A percentile compares a stretch with the other conserved stretches of the same genome.
Evolutionary conservation across 2,113 vertebrate genomes (phyloP).

Genomic region (Plotosus lineatus): DNA sequence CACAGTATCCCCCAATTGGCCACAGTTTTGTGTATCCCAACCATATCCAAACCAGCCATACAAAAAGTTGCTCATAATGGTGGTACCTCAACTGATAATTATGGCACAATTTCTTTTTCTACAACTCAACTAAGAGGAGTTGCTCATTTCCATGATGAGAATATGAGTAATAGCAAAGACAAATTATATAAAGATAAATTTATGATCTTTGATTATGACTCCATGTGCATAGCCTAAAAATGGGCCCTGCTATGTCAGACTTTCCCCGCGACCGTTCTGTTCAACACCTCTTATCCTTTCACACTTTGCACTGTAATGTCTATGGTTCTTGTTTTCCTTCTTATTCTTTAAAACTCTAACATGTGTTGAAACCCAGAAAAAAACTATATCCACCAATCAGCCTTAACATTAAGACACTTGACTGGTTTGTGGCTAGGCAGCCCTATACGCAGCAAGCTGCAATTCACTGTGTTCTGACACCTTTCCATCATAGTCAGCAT

Average conservation of each 20-base stretch:
- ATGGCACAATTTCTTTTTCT: background rate
- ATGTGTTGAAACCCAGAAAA: background rate
- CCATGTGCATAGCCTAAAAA: background rate
- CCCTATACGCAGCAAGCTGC: no score
- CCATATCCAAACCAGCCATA: background rate
- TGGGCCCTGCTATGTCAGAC: background rate
- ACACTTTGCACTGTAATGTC: background rate
- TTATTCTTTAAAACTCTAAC: background rate
- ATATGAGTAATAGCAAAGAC: no score
- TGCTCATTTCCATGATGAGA: background rate
- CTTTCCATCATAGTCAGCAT: no score
- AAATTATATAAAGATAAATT: background rate
- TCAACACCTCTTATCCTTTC: background rate
- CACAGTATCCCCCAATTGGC: background rate
- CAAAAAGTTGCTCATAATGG: background rate
- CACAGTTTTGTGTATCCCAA: background rate
- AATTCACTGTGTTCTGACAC: no score
- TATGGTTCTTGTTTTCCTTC: background rate
- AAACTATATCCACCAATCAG: no score
- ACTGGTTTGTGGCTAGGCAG: no score
- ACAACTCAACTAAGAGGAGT: background rate
- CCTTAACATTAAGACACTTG: no score
- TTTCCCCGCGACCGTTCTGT: background rate
- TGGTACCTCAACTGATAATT: background rate
- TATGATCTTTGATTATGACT: background rate